Evolutionary conservation across 2,888 invertebrate species (phyloP).

Genomic region (Cerceris rybyensis): DNA sequence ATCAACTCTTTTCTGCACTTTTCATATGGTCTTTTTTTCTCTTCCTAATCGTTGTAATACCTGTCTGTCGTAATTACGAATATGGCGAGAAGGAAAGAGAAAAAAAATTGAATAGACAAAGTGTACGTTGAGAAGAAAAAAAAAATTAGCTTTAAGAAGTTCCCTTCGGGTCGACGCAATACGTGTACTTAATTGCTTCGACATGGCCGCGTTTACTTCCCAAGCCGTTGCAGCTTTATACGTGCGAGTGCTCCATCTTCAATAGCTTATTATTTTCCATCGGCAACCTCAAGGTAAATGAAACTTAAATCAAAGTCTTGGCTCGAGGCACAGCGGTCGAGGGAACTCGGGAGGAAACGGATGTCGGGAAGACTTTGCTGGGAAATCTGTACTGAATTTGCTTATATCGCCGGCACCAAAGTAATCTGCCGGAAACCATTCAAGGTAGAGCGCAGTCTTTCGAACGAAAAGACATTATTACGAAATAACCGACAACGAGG

Average conservation of each 20-base stretch:
- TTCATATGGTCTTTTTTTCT: too few species aligned
- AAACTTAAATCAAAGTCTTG: conserved; percentile 74
- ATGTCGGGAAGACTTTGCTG: conserved; percentile 40
- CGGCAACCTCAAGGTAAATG: conserved; percentile 71
- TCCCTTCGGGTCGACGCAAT: too few species aligned
- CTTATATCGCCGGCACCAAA: conserved; percentile 38
- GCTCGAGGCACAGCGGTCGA: conserved; percentile 49
- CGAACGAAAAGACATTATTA: not conserved
- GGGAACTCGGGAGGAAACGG: conserved; percentile 35
- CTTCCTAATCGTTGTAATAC: too few species aligned
- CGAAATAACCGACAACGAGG: not conserved
- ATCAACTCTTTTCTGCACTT: too few species aligned
- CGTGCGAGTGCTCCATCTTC: conserved; percentile 35
- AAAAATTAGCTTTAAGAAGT: too few species aligned
- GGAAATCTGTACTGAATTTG: conserved; percentile 38
- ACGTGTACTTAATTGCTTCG: too few species aligned
- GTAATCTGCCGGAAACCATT: conserved; percentile 44
- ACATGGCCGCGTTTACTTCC: conserved; percentile 30
- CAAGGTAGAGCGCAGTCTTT: not conserved
- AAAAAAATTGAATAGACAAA: too few species aligned
- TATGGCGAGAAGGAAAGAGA: too few species aligned
- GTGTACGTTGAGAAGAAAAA: too few species aligned
- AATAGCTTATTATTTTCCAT: conserved; percentile 71
- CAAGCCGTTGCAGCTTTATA: conserved; percentile 17
- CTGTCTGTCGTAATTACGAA: too few species aligned